Evolutionary conservation across 2,113 vertebrate species (phyloP).

Genomic region (Baryphthengus martii): DNA sequence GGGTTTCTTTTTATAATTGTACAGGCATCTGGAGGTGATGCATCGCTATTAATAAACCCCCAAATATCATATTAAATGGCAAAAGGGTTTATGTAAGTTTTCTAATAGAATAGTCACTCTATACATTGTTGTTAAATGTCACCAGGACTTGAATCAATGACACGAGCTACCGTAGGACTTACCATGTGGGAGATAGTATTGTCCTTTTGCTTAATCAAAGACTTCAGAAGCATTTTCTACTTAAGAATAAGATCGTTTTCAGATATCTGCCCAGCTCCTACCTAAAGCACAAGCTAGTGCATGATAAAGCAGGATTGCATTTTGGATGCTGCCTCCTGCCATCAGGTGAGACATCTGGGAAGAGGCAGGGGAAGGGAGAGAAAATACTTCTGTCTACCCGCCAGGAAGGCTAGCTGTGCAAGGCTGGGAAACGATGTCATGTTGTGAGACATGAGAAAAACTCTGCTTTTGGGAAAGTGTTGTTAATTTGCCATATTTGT

Average conservation of each 20-base stretch:
- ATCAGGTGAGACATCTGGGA: not conserved
- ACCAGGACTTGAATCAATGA: not conserved
- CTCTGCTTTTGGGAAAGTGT: not conserved
- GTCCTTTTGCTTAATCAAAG: not conserved
- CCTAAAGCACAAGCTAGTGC: not conserved
- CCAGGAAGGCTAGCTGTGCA: not conserved
- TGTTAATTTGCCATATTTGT: not conserved
- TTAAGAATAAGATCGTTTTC: not conserved
- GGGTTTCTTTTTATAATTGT: not conserved
- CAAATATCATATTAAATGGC: not conserved
- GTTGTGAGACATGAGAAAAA: not conserved
- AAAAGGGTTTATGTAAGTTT: not conserved
- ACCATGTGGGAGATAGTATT: not conserved
- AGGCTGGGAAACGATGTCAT: not conserved
- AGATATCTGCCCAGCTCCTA: rapidly evolving
- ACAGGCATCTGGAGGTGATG: not conserved
- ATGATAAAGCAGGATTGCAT: not conserved
- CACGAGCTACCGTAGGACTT: not conserved
- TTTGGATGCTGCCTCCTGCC: not conserved
- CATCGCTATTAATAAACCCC: not conserved
- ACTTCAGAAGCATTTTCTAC: not conserved
- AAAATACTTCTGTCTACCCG: not conserved
- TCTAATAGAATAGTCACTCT: not conserved
- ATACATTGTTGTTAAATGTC: not conserved
- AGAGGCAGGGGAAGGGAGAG: not conserved